phyloP scores from a whole-genome alignment of 1,140 invertebrate species.

The Lepidurus couesii region DNA sequence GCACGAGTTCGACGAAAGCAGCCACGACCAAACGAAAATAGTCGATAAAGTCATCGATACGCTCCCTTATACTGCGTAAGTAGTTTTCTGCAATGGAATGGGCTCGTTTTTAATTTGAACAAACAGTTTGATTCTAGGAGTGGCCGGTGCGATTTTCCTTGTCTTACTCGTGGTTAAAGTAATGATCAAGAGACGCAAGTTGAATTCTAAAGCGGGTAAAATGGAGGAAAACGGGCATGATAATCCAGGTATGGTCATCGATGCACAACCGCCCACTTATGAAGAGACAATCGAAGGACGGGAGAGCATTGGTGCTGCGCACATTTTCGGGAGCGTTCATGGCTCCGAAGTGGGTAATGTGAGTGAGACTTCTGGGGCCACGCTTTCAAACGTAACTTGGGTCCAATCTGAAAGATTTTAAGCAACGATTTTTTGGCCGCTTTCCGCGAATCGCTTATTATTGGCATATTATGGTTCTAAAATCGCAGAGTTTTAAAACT shows the following conservation, averaged over 20 bases:
- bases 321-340: neutral
- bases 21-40: neutral
- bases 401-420: no score
- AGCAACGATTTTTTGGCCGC: no score
- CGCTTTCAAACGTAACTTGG: neutral
- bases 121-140: neutral
- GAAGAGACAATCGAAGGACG: conserved; percentile 1
- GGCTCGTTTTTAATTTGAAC: neutral
- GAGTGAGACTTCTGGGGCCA: neutral
- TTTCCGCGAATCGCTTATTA: no score
- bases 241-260: neutral
- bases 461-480: no score
- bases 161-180: neutral
- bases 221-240: neutral
- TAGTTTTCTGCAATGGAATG: neutral
- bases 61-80: neutral
- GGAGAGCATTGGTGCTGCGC: neutral
- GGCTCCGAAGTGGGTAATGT: neutral
- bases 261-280: neutral
- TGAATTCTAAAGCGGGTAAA: neutral
- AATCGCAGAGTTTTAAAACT: no score
- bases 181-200: neutral
- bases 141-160: neutral
- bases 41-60: neutral
- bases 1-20: neutral